Conservation (phyloP, 2,797 vertebrate species). For the Monodelphis domestica region DNA sequence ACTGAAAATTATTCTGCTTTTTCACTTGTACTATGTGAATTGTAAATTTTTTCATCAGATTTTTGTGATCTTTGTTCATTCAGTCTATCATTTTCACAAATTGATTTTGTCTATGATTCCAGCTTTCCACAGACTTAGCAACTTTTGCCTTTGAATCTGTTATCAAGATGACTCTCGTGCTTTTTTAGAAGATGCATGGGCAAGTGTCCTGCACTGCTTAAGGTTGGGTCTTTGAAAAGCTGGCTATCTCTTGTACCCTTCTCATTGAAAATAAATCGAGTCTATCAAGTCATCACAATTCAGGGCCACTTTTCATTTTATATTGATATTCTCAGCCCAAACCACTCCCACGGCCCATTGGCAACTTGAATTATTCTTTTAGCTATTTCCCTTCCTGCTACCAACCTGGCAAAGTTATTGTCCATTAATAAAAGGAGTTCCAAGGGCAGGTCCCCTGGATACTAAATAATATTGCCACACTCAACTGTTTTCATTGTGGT, state of each 20-base stretch:
- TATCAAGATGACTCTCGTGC: neutral
- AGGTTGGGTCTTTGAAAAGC: neutral
- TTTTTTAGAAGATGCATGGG: neutral
- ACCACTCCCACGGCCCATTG: neutral
- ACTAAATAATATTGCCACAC: neutral
- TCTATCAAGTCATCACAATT: neutral
- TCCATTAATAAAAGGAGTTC: neutral
- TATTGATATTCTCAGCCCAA: neutral
- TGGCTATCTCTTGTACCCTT: neutral
- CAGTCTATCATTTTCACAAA: neutral
- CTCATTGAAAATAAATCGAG: neutral
- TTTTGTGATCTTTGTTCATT: neutral
- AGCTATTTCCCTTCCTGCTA: neutral
- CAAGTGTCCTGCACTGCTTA: neutral
- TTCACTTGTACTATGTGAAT: neutral
- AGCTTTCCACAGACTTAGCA: neutral
- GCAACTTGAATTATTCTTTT: neutral
- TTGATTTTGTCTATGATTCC: neutral
- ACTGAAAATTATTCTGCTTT: neutral
- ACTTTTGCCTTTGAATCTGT: neutral
- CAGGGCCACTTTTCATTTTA: neutral
- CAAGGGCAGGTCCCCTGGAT: neutral
- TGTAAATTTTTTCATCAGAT: neutral
- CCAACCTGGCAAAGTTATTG: neutral
- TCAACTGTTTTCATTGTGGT: neutral